These are phyloP conservation scores for Alentia gelatinosa DNA, from an alignment of 2,888 invertebrate genomes.

Conservation along the genomic window DNA sequence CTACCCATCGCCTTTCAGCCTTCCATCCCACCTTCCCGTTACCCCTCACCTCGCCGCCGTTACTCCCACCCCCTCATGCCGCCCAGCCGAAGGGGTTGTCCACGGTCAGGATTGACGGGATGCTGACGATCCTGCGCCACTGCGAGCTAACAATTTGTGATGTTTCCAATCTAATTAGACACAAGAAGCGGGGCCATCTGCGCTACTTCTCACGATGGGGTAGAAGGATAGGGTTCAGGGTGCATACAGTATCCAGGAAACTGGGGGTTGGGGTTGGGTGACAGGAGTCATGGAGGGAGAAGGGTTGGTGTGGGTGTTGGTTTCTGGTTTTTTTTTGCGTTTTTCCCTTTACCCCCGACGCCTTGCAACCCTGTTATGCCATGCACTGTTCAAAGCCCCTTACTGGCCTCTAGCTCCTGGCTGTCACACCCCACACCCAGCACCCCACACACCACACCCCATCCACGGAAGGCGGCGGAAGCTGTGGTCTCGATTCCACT, in stretches of 20 bases:
- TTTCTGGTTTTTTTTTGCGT: background rate
- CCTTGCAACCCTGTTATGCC: background rate
- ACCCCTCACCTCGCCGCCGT: background rate
- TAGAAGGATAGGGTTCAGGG: background rate
- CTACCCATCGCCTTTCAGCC: background rate
- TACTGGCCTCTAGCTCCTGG: too few species aligned
- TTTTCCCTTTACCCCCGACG: background rate
- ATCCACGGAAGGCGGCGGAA: background rate
- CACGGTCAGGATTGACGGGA: background rate
- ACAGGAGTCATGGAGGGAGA: background rate
- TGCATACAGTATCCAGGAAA: too few species aligned
- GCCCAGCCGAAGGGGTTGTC: background rate
- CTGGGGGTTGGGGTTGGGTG: background rate
- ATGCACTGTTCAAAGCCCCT: background rate
- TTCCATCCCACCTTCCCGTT: background rate
- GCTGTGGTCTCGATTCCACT: background rate
- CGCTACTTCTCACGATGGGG: background rate
- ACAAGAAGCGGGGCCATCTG: background rate
- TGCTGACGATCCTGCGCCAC: background rate
- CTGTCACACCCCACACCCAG: background rate
- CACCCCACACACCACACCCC: background rate
- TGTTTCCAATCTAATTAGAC: conserved; percentile 43
- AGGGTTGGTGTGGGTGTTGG: background rate
- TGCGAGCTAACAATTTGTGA: conserved; percentile 36
- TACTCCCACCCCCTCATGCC: background rate